Base-by-base conservation (phyloP, 1,140 invertebrate species). In the Vanessa tameamea region DNA sequence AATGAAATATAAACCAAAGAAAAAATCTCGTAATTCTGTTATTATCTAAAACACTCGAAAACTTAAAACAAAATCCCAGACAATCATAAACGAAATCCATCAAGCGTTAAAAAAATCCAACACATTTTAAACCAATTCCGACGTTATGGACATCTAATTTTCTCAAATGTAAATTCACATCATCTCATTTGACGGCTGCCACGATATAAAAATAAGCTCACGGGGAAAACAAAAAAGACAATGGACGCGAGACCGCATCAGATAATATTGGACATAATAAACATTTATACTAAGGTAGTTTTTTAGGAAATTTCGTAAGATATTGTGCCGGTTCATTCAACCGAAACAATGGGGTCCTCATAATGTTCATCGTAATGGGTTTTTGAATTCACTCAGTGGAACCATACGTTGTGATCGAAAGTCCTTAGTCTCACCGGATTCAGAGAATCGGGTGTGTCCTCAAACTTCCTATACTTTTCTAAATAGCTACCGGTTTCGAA, bases 281-380 rank as follows among this genome's bases (percentile, higher is more conserved):
- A 88, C 86, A 87, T 90, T 88, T 85, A 90, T 87, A 87, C 84
- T 78, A 83, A 83, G 80, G 84, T 84, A 81, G 82, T 85, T 89
- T 91, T 89, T 91, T 88, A 84, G 87, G 84, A 86, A 90, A 91
- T 89, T 88, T 88, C 84, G 84, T 89, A 89, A 90, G 87, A 89
- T 90, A 90, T 89, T 90, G 87, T 89, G 82, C 82, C 82, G 83
- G 87, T 76, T 84, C 86, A 88, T 89, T 91, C 87, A 89, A 81
- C 73, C 87, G 83, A 89, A 77, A 91, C 89, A 91, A 91, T 91
- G 85, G 89, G 86, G 80, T 82, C 83, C 82, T 84, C 85, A 89
- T 89, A 89, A 89, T 88, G 87, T 86, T 82, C 87, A 75, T 86
- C 80, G 88, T 91, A 89, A 90, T 91, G 86, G 87, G 79, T 86